Evolutionary conservation across 2,888 invertebrate species (phyloP).

Genomic region (Agelastica alni): DNA sequence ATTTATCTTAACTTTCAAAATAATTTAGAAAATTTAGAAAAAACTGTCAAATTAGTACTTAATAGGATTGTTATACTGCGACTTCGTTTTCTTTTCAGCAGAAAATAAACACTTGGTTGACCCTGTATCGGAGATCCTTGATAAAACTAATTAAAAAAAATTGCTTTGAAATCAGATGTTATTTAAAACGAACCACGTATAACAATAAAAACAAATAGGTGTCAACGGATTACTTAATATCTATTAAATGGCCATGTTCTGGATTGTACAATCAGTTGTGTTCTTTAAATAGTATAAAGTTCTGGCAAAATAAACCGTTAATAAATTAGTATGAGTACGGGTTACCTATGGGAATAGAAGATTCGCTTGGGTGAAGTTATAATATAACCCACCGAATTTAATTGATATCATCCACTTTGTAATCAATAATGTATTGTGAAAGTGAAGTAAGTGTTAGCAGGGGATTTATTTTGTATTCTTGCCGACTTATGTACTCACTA

Average conservation of each 20-base stretch:
- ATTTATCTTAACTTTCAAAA: too few species aligned
- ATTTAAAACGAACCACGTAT: too few species aligned
- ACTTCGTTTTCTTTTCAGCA: too few species aligned
- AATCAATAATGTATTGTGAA: slow-evolving; percentile 24
- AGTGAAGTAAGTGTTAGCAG: slow-evolving; percentile 20
- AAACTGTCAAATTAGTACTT: too few species aligned
- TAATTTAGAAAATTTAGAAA: too few species aligned
- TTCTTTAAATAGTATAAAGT: slow-evolving; percentile 9
- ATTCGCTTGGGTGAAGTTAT: slow-evolving; percentile 24
- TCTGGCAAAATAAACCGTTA: slow-evolving; percentile 17
- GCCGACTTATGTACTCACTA: too few species aligned
- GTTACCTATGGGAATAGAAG: slow-evolving; percentile 16
- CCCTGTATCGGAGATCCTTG: too few species aligned
- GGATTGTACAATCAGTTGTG: slow-evolving; percentile 1
- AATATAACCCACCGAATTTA: slow-evolving; percentile 24
- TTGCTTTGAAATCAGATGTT: too few species aligned
- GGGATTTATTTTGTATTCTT: slow-evolving; percentile 21
- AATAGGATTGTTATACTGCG: too few species aligned
- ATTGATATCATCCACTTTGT: slow-evolving; percentile 28
- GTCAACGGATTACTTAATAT: slow-evolving; percentile 2
- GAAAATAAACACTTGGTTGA: too few species aligned
- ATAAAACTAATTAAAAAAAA: too few species aligned
- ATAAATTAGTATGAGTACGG: slow-evolving; percentile 27
- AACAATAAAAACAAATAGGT: too few species aligned
- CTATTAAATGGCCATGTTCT: slow-evolving; percentile 2